Conservation (phyloP, 2,888 invertebrate species). For the Tipula vernalis region DNA sequence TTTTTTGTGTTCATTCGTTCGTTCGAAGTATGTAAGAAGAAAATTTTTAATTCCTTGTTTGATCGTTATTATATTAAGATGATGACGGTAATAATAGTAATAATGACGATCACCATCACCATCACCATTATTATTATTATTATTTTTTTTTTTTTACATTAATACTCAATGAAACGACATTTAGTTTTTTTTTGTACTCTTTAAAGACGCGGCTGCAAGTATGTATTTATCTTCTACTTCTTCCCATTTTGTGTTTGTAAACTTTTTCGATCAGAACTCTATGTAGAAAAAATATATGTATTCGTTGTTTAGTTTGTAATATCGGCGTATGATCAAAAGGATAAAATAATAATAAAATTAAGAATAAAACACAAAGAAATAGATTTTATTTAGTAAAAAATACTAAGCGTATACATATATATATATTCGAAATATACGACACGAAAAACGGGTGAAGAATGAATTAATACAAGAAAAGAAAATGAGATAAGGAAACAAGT, state of each 20-base stretch:
- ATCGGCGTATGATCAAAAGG: not conserved
- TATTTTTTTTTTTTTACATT: not conserved
- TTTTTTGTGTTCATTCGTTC: not conserved
- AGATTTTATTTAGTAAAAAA: not conserved
- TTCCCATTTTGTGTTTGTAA: not conserved
- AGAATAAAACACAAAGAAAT: not conserved
- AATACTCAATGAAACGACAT: not conserved
- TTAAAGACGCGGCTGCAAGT: not conserved
- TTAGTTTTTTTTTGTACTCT: not conserved
- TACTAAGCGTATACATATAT: not conserved
- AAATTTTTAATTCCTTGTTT: not conserved
- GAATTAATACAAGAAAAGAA: not conserved
- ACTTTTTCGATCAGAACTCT: not conserved
- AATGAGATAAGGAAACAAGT: not conserved
- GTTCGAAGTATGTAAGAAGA: not conserved
- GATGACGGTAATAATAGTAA: not conserved
- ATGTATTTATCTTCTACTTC: not conserved
- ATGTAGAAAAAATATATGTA: not conserved
- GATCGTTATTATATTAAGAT: not conserved
- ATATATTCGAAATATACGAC: not conserved
- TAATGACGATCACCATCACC: not conserved
- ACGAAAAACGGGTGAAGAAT: not conserved
- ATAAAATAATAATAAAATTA: not conserved
- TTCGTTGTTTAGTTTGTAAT: not conserved
- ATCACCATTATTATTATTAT: too few relatives aligned